Base-by-base conservation (phyloP, 2,113 vertebrate genomes). In the Elachura formosa region DNA sequence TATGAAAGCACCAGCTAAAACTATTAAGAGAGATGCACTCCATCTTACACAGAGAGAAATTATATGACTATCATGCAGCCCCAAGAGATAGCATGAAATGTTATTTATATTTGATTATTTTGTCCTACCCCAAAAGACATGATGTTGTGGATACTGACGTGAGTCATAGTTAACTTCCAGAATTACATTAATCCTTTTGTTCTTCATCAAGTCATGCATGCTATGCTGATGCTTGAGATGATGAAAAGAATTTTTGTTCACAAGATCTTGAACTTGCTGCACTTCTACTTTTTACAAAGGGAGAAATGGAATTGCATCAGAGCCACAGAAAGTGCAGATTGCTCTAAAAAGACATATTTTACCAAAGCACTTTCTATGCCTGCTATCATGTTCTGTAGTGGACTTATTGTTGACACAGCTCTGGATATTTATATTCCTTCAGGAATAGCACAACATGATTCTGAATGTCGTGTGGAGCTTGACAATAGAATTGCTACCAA, bases 351-450 rank as follows among this genome's bases (percentile, higher is more conserved):
- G 56, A 25, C 8, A 2, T 77, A 46, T 81, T 96, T 92, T 91
- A 89, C 77, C 54, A 74, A 87, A 88, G 88, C 72, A 38, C 45
- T 92, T 89, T 61, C 89, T 92, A 40, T 84, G 73, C 55, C 63
- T 89, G 43, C 45, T 64, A 62, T 48, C 36, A 23, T 82, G 87
- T 79, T 82, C 49, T 78, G 58, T 84, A 91, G 77, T 89, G 84
- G 81, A 84, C 84, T 87, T 91, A 68, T 23, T 96, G 91, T 96
- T 94, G 91, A 92, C 54, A 88, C 28, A 84, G 75, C 38, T 89
- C 82, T 89, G 81, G 94, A 79, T 96, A 95, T 94, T 94, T 93
- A 89, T 89, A 94, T 89, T 96, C 89, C 77, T 94, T 89, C 84
- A 84, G 87, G 71, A 94, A 89, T 40, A 89, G 89, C 81, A 82